phyloP scores from a whole-genome alignment of 2,113 vertebrate species.

The Neogale vison region DNA sequence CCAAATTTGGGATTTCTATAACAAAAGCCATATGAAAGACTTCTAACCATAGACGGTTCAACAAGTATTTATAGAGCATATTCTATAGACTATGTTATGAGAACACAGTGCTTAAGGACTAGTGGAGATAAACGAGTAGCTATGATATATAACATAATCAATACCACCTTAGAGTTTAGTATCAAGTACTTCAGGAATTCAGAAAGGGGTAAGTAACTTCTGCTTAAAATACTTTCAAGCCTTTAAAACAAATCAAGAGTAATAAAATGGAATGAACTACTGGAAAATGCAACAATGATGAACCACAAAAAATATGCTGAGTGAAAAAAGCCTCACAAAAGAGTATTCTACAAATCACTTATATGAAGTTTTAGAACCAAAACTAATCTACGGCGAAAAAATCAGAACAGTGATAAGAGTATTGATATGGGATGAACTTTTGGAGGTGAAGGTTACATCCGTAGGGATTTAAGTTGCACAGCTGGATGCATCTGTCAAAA shows the following conservation, averaged over 20 bases:
- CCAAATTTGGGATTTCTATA: neutral
- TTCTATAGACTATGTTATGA: neutral
- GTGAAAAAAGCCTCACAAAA: neutral
- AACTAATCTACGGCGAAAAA: neutral
- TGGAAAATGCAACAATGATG: neutral
- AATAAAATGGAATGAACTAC: neutral
- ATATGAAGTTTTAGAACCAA: neutral
- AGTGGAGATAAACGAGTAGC: neutral
- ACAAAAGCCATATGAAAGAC: constrained; percentile 41
- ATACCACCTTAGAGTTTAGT: neutral
- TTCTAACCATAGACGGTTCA: neutral
- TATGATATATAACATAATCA: neutral
- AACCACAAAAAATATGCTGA: neutral
- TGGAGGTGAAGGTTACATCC: neutral
- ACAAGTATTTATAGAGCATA: constrained; percentile 28
- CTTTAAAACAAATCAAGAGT: constrained; percentile 25
- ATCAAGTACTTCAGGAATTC: neutral
- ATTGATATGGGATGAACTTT: neutral
- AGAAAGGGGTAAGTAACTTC: neutral
- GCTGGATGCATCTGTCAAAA: neutral
- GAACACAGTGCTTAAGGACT: neutral
- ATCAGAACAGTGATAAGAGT: neutral
- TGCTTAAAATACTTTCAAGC: neutral
- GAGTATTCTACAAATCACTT: neutral
- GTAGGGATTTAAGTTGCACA: neutral